Base-by-base conservation (phyloP, 2,888 invertebrate species). In the Allacma fusca region DNA sequence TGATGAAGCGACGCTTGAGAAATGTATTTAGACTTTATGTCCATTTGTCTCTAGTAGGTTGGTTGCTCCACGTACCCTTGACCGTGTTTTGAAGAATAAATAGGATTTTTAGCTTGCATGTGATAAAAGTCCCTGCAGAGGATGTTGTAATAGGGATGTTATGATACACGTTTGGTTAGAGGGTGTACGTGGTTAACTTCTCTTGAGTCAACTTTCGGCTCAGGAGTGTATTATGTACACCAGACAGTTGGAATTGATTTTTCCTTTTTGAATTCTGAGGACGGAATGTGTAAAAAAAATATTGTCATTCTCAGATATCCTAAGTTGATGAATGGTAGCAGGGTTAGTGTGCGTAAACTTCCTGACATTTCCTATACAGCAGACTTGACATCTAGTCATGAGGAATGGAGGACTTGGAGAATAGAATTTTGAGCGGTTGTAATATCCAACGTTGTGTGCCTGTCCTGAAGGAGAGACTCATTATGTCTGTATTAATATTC, bases 251-350 rank as follows among this genome's bases (percentile, higher is more conserved):
- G 50, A n/a, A 50, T 50, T 50, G 65, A 65, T 65, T 65, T 19
- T 26, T 26, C 26, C 28, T 62, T n/a, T 24, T 65, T 23, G 24
- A 28, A 65, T 65, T 65, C 29, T 26, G 28, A 24, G 26, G 65
- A 19, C 23, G 26, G 26, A 26, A 62, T 65, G n/a, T 4, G 65
- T 65, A 65, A 65, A 26, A 50, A 50, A 65, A 65, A 65, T 65
- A 65, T 65, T 65, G 65, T 28, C 65, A 28, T 65, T 65, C 26
- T 65, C 26, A 65, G 26, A 65, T 65, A 65, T 28, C 65, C 16
- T 65, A 28, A 65, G 65, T 26, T 65, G 65, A 65, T 65, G 29
- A 26, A 65, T 65, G 65, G 50, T 65, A 16, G 28, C 65, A 65
- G 26, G 28, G 28, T 65, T 65, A 24, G 19, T 65, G 28, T 65